Percentiles rank a stretch among this genome's conserved stretches.
Conservation (phyloP, 2,888 invertebrate species). For the Lasioglossum malachurum region DNA sequence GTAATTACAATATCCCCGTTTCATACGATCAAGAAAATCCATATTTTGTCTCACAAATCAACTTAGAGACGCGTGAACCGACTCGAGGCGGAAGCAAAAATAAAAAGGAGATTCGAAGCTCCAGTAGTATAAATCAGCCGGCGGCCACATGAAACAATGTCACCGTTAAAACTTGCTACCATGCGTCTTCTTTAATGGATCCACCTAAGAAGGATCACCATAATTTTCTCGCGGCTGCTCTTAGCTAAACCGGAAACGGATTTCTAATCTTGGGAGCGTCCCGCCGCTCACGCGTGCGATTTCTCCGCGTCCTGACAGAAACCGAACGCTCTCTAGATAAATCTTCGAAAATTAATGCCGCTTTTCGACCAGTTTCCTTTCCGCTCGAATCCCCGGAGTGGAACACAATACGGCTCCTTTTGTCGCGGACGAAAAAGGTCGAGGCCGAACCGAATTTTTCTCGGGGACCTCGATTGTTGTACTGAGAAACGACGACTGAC, state of each 20-base stretch:
- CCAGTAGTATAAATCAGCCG: conserved; percentile 11
- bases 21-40: not conserved
- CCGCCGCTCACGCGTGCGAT: conserved; percentile 52
- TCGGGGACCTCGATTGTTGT: conserved; percentile 54
- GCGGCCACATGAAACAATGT: conserved; percentile 54
- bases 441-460: conserved; percentile 25
- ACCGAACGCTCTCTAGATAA: not conserved
- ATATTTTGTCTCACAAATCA: not conserved
- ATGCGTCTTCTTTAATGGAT: conserved; percentile 65
- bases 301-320: conserved; percentile 13
- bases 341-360: conserved; percentile 21
- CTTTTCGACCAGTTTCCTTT: not conserved
- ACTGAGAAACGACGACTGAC: conserved; percentile 68
- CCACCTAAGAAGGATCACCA: conserved; percentile 68
- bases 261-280: conserved; percentile 61
- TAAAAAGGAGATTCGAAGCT: not conserved
- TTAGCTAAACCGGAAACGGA: conserved; percentile 65
- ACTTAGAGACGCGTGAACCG: not conserved
- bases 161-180: conserved; percentile 51
- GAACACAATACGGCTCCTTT: not conserved
- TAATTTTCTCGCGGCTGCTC: conserved; percentile 58
- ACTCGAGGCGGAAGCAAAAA: not conserved
- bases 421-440: not conserved
- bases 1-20: not conserved
- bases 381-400: not conserved